Percentiles rank a stretch among this genome's conserved stretches.
Conservation (phyloP, 2,113 vertebrate genomes). For the Pluvianellus socialis region DNA sequence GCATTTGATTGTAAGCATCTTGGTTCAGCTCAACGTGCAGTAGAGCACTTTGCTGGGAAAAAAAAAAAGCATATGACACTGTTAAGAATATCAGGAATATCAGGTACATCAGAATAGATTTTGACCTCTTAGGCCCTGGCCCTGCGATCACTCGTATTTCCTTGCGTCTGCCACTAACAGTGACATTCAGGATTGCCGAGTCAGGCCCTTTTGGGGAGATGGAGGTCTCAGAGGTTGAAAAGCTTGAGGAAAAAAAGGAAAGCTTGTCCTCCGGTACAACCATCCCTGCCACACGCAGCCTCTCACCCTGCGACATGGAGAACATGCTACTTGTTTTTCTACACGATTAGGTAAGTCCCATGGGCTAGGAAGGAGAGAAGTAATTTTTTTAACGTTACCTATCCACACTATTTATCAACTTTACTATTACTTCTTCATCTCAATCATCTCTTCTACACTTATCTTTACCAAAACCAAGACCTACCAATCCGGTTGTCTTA, state of each 20-base stretch:
- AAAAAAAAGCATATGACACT: too few relatives aligned
- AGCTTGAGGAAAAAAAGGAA: background rate
- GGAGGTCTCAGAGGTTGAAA: background rate
- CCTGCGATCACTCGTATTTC: background rate
- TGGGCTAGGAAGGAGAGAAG: background rate
- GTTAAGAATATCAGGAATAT: background rate
- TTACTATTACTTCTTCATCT: background rate
- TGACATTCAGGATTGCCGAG: background rate
- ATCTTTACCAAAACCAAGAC: background rate
- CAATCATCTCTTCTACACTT: background rate
- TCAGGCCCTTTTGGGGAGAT: background rate
- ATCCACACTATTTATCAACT: background rate
- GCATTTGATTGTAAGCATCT: background rate
- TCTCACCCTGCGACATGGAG: background rate
- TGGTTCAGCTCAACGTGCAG: background rate
- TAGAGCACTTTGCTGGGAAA: background rate
- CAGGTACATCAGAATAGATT: background rate
- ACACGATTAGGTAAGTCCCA: background rate
- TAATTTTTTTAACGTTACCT: background rate
- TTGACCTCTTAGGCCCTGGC: background rate
- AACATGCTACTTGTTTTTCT: background rate
- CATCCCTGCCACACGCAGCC: accelerated
- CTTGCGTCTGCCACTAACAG: background rate
- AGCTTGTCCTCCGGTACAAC: background rate
- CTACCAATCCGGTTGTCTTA: background rate